phyloP scores from a whole-genome alignment of 2,113 vertebrate species.

The Sceloporus tristichus region DNA sequence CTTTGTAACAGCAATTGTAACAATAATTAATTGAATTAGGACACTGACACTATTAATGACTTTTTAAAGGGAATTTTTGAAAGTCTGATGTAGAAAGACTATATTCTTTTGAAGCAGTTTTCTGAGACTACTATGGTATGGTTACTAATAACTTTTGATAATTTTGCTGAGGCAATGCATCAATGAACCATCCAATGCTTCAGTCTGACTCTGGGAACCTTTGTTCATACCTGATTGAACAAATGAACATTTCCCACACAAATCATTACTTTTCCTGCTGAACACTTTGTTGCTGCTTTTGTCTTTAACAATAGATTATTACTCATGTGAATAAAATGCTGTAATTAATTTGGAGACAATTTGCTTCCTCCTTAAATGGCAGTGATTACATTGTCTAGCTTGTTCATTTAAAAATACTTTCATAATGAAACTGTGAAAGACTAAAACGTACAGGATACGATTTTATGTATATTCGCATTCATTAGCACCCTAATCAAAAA shows the following conservation, averaged over 20 bases:
- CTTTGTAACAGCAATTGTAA: not conserved
- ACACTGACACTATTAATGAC: not conserved
- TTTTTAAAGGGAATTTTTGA: not conserved
- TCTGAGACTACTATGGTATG: not conserved
- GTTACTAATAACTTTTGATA: slow-evolving; percentile 17
- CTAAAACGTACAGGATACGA: not conserved
- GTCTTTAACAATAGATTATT: slow-evolving; percentile 66
- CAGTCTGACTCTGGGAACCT: slow-evolving; percentile 48
- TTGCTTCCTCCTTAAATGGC: slow-evolving; percentile 33
- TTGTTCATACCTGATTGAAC: slow-evolving; percentile 54
- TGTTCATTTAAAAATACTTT: slow-evolving; percentile 44
- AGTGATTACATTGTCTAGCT: slow-evolving; percentile 31
- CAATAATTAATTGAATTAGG: not conserved
- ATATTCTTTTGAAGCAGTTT: slow-evolving; percentile 6
- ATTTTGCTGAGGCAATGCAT: slow-evolving; percentile 52
- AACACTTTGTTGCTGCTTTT: slow-evolving; percentile 71
- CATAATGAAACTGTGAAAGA: slow-evolving; percentile 9
- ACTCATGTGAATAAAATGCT: slow-evolving; percentile 64
- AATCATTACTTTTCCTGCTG: slow-evolving; percentile 66
- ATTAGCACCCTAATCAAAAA: not conserved
- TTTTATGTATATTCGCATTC: slow-evolving; percentile 22
- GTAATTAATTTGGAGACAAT: slow-evolving; percentile 63
- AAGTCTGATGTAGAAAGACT: not conserved
- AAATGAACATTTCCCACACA: slow-evolving; percentile 64
- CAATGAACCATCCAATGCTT: slow-evolving; percentile 60